Conservation (phyloP, 2,797 vertebrate species). For the Ceyx erithaca region DNA sequence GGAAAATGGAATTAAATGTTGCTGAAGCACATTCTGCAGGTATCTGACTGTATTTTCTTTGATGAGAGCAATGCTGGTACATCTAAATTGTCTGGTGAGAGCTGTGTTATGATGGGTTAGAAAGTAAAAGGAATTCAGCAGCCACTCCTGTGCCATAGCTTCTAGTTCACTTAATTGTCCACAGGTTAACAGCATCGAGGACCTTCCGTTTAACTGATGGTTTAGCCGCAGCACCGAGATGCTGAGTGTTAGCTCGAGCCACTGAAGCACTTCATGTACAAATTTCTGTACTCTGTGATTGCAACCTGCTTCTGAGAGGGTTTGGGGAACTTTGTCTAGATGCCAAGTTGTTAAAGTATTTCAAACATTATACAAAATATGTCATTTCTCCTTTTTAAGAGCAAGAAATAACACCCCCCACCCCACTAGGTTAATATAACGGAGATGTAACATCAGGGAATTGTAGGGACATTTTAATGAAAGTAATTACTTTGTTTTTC, state of each 20-base stretch:
- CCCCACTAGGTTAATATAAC: not conserved
- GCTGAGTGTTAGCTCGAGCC: not conserved
- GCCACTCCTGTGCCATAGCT: not conserved
- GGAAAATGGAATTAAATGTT: slow-evolving; percentile 28
- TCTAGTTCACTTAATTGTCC: not conserved
- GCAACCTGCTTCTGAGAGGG: not conserved
- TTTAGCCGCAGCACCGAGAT: not conserved
- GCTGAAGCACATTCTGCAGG: not conserved
- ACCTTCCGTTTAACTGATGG: not conserved
- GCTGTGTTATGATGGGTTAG: not conserved
- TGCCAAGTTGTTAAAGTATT: not conserved
- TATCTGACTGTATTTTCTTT: slow-evolving; percentile 17
- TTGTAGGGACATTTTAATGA: not conserved
- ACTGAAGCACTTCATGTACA: not conserved
- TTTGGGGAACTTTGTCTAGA: not conserved
- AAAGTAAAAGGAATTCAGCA: not conserved
- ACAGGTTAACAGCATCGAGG: not conserved
- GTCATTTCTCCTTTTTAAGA: not conserved
- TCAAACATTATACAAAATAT: not conserved
- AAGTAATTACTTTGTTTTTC: not conserved
- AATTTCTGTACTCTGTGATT: not conserved
- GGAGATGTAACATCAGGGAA: not conserved
- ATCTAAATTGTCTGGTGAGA: not conserved
- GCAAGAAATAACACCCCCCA: not conserved
- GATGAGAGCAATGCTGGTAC: not conserved